These are phyloP conservation scores for Epizoanthus scotinus DNA, from an alignment of 92 coral and sea anemone species.

Conservation along the genomic window DNA sequence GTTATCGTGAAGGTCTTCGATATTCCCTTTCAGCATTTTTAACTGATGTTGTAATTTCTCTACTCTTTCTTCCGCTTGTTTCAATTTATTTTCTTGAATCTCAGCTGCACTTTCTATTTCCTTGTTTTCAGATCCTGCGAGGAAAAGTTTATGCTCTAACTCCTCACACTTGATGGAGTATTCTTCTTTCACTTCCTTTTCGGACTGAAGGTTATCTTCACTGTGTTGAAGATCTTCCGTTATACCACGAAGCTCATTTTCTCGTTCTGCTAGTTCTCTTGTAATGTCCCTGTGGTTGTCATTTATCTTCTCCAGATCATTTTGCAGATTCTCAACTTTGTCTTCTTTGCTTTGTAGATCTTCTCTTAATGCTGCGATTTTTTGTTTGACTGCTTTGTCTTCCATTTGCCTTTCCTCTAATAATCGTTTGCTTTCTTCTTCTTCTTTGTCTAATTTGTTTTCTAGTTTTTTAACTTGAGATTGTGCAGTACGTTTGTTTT, in stretches of 20 bases:
- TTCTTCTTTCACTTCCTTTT: constrained; percentile 70
- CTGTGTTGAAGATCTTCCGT: constrained; percentile 59
- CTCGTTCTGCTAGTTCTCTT: constrained; percentile 15
- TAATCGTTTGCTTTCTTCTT: constrained; percentile 63
- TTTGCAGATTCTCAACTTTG: constrained; percentile 31
- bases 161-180: constrained; percentile 70
- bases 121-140: constrained; percentile 64
- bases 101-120: constrained; percentile 52
- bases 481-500: constrained; percentile 45
- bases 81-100: constrained; percentile 52
- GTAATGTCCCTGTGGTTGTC: constrained; percentile 4
- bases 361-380: constrained; percentile 43
- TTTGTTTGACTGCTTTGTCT: constrained; percentile 43
- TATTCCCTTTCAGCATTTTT: constrained; percentile 26
- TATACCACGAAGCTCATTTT: constrained; percentile 3
- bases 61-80: constrained; percentile 52
- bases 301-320: constrained; percentile 20
- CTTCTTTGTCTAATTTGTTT: constrained; percentile 40
- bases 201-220: constrained; percentile 62
- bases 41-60: constrained; percentile 46
- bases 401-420: constrained; percentile 61
- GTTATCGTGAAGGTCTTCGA: constrained; percentile 61
- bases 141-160: constrained; percentile 61
- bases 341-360: constrained; percentile 60
- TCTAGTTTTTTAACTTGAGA: constrained; percentile 45